These are phyloP conservation scores for Crotophaga sulcirostris DNA, from an alignment of 2,113 vertebrate genomes.

Conservation along the genomic window DNA sequence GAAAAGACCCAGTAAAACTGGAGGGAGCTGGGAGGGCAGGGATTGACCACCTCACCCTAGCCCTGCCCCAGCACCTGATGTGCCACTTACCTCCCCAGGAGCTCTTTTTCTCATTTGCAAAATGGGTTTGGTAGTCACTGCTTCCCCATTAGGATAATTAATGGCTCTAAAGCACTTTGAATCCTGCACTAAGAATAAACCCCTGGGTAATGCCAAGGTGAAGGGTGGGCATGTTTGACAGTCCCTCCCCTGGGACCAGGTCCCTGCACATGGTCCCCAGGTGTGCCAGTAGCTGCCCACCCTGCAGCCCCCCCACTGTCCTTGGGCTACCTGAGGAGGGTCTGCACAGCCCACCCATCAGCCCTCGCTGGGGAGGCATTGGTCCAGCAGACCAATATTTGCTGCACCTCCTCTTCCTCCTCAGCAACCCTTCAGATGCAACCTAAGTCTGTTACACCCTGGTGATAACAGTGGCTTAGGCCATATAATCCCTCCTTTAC, in stretches of 20 bases:
- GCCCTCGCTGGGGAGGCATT: background rate
- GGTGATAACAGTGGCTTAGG: constrained; percentile 48
- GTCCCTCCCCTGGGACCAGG: background rate
- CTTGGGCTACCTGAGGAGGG: background rate
- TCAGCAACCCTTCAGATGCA: background rate
- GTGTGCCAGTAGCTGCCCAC: background rate
- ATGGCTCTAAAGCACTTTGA: constrained; percentile 1
- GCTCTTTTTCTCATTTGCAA: background rate
- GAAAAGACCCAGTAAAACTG: background rate
- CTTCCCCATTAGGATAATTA: constrained; percentile 24
- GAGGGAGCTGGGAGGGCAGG: background rate
- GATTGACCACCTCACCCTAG: background rate
- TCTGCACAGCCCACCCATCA: background rate
- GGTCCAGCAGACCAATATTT: background rate
- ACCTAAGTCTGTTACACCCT: constrained; percentile 42
- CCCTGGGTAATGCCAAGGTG: background rate
- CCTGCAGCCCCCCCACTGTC: background rate
- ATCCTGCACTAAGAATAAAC: constrained; percentile 30
- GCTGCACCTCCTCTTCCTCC: background rate
- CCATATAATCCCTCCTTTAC: constrained; percentile 76
- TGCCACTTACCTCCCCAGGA: background rate
- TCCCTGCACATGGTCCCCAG: background rate
- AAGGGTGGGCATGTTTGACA: background rate
- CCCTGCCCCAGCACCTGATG: background rate
- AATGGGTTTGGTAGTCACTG: background rate